A percentile compares a stretch with the other conserved stretches of the same genome.
Evolutionary conservation across 2,888 invertebrate genomes (phyloP).

Genomic region (Protophormia terraenovae): DNA sequence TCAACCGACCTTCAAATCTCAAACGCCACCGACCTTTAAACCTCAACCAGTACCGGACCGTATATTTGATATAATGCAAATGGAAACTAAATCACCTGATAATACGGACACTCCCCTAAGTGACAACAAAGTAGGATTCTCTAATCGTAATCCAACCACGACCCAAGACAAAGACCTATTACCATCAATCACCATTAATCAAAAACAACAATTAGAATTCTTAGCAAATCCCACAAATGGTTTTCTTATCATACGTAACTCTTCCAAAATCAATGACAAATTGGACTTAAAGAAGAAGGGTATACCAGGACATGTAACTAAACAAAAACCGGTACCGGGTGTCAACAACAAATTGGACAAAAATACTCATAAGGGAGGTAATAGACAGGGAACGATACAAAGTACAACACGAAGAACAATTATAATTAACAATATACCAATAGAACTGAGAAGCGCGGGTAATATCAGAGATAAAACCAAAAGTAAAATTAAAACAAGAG

Average conservation of each 20-base stretch:
- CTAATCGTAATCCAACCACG: slow-evolving; percentile 71
- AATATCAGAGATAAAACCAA: not conserved
- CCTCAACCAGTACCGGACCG: slow-evolving; percentile 68
- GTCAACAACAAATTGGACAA: slow-evolving; percentile 79
- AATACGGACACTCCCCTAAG: slow-evolving; percentile 64
- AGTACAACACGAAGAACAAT: slow-evolving; percentile 74
- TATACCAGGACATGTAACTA: slow-evolving; percentile 77
- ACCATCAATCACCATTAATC: not conserved
- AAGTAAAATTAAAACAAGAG: too few species aligned
- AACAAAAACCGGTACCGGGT: slow-evolving; percentile 72
- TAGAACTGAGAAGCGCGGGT: slow-evolving; percentile 75
- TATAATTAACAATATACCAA: slow-evolving; percentile 78
- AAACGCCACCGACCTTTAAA: slow-evolving; percentile 49
- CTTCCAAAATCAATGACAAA: slow-evolving; percentile 83
- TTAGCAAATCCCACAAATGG: slow-evolving; percentile 73
- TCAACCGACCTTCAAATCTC: slow-evolving; percentile 71
- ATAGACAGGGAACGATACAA: slow-evolving; percentile 68
- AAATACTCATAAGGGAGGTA: slow-evolving; percentile 62
- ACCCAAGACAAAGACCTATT: not conserved
- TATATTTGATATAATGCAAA: slow-evolving; percentile 70
- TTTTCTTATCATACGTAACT: slow-evolving; percentile 73
- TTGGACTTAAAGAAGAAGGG: slow-evolving; percentile 82
- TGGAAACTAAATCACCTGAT: slow-evolving; percentile 48
- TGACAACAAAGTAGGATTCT: slow-evolving; percentile 75
- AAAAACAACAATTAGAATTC: slow-evolving; percentile 72